These are phyloP conservation scores for Menidia beryllina DNA, from an alignment of 2,113 vertebrate genomes.

Conservation along the genomic window DNA sequence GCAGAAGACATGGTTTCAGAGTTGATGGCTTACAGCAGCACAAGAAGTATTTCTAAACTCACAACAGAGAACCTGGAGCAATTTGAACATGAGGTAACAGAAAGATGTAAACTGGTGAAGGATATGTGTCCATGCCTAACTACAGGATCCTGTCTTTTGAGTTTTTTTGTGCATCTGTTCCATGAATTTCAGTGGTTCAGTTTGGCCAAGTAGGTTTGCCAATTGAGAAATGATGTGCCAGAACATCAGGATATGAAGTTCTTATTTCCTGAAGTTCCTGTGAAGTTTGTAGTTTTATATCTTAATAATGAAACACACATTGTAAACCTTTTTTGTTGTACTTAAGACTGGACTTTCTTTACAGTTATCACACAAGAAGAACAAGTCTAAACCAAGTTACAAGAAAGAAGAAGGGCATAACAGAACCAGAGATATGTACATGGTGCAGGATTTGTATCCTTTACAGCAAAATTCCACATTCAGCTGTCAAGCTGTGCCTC, in stretches of 20 bases:
- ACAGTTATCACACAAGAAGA: constrained; percentile 84
- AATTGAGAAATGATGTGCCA: background rate
- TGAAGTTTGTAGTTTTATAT: background rate
- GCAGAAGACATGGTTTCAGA: constrained; percentile 80
- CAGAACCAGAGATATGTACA: constrained; percentile 78
- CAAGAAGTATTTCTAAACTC: constrained; percentile 73
- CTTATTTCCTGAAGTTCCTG: background rate
- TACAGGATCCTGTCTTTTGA: no score
- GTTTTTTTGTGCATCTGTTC: no score
- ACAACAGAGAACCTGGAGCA: constrained; percentile 74
- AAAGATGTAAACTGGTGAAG: background rate
- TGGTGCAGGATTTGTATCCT: constrained; percentile 90
- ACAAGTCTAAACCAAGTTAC: constrained; percentile 54
- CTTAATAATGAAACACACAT: background rate
- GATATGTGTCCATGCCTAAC: no score
- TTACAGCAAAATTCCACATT: background rate
- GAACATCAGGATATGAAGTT: background rate
- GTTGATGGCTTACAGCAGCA: constrained; percentile 87
- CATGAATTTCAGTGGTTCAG: no score
- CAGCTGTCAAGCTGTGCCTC: background rate
- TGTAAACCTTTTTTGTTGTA: background rate
- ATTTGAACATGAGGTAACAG: constrained; percentile 89
- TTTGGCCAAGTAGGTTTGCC: no score
- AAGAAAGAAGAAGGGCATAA: constrained; percentile 68
- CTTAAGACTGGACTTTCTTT: background rate